These are phyloP conservation scores for Apogon hyalosoma DNA, from an alignment of 2,797 vertebrate genomes.

Conservation along the genomic window DNA sequence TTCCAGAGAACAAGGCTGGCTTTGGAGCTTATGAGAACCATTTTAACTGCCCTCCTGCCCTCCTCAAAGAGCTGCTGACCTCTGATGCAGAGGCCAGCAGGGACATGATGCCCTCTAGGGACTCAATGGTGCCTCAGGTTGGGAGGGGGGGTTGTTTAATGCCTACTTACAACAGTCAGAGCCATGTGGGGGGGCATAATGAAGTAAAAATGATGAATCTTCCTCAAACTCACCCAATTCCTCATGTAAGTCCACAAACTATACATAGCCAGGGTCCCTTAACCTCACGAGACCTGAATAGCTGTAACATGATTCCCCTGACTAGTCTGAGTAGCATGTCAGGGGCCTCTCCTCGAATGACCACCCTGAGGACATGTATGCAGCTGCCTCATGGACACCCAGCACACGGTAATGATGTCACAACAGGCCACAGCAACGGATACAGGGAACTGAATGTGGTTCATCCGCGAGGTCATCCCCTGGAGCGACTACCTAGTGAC, in stretches of 20 bases:
- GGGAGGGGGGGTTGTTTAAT: slow-evolving; percentile 74
- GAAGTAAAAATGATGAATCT: slow-evolving; percentile 82
- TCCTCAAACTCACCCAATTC: slow-evolving; percentile 72
- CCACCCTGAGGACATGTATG: slow-evolving; percentile 86
- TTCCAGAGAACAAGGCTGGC: slow-evolving; percentile 87
- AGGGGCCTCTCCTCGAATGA: slow-evolving; percentile 82
- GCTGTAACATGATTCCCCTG: slow-evolving; percentile 87
- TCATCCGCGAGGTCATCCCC: slow-evolving; percentile 82
- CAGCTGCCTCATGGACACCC: slow-evolving; percentile 88
- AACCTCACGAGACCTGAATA: slow-evolving; percentile 84
- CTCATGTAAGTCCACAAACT: slow-evolving; percentile 63
- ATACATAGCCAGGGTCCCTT: slow-evolving; percentile 84
- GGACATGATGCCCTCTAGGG: slow-evolving; percentile 86
- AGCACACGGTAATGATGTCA: slow-evolving; percentile 80
- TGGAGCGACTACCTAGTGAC: slow-evolving; percentile 96
- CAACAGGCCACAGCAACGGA: slow-evolving; percentile 84
- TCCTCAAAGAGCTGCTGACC: slow-evolving; percentile 93
- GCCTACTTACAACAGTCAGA: slow-evolving; percentile 75
- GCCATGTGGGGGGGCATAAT: slow-evolving; percentile 78
- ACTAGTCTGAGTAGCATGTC: slow-evolving; percentile 84
- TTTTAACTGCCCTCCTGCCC: slow-evolving; percentile 89
- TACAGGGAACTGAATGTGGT: slow-evolving; percentile 85
- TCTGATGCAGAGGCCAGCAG: slow-evolving; percentile 88
- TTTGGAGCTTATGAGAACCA: slow-evolving; percentile 87
- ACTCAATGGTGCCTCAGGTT: slow-evolving; percentile 83